These are phyloP conservation scores for Aix galericulata DNA, from an alignment of 2,113 vertebrate species.

Conservation along the genomic window DNA sequence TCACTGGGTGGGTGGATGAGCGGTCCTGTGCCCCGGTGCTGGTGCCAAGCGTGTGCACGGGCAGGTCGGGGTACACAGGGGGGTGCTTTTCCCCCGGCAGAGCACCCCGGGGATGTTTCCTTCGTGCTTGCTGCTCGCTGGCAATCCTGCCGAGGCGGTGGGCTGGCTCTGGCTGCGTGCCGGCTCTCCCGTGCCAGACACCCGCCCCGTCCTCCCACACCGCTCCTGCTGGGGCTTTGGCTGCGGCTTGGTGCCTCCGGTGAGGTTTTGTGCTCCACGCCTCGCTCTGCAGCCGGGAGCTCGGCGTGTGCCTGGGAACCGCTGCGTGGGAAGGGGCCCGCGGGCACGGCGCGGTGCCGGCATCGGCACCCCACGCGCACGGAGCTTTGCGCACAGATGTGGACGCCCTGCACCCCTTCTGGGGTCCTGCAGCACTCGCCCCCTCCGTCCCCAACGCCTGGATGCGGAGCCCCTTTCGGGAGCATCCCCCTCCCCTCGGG, in stretches of 20 bases:
- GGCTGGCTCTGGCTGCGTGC: not conserved
- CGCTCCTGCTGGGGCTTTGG: not conserved
- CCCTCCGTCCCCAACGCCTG: no score
- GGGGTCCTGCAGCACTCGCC: no score
- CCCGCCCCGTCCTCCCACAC: rapidly evolving
- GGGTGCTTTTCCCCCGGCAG: not conserved
- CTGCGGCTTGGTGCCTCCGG: not conserved
- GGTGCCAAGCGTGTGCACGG: not conserved
- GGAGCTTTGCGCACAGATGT: not conserved
- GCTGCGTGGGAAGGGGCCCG: not conserved
- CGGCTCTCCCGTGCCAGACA: not conserved
- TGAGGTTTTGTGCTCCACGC: not conserved
- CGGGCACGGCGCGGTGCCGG: not conserved
- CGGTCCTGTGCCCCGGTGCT: rapidly evolving
- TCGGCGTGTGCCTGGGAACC: not conserved
- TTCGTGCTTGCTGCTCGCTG: not conserved
- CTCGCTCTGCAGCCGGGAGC: not conserved
- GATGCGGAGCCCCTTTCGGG: no score
- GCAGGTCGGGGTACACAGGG: not conserved
- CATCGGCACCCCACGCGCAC: rapidly evolving
- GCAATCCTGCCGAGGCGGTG: not conserved
- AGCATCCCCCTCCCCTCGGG: not conserved
- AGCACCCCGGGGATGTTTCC: no score
- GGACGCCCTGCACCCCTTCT: no score
- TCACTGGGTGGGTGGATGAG: not conserved